A percentile compares a stretch with the other conserved stretches of the same genome.
These are phyloP conservation scores for Pollenia griseotomentosa DNA, from an alignment of 2,888 invertebrate genomes.

Conservation along the genomic window DNA sequence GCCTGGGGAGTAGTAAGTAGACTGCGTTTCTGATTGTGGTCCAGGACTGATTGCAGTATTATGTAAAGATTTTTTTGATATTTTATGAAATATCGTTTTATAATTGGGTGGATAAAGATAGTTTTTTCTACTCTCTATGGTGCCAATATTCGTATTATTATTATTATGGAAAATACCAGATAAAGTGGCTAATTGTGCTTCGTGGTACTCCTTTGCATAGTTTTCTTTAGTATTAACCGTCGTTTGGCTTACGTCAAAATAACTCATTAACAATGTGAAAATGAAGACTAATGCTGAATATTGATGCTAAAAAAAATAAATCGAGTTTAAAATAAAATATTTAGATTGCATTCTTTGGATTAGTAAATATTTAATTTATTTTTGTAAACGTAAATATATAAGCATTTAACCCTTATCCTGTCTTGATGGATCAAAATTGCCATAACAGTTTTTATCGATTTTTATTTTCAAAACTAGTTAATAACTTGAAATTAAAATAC, in stretches of 20 bases:
- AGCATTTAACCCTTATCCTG: too few relatives aligned
- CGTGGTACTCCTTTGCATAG: not conserved
- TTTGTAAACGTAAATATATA: too few relatives aligned
- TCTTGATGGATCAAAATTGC: too few relatives aligned
- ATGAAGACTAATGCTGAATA: not conserved
- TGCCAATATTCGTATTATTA: not conserved
- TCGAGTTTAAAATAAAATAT: not conserved
- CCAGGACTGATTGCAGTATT: not conserved
- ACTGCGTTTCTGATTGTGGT: not conserved
- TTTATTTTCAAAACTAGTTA: too few relatives aligned
- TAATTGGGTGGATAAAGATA: conserved; percentile 1
- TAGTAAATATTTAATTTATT: too few relatives aligned
- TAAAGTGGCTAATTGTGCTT: not conserved
- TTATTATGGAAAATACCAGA: not conserved
- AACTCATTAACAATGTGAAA: not conserved
- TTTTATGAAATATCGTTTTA: conserved; percentile 23
- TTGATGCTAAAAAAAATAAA: conserved; percentile 20
- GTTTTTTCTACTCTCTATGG: conserved; percentile 5
- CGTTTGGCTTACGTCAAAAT: conserved; percentile 7
- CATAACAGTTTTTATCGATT: too few relatives aligned
- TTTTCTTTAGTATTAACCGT: conserved; percentile 1
- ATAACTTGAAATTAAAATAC: too few relatives aligned
- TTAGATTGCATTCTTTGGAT: too few relatives aligned
- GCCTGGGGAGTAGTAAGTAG: not conserved
- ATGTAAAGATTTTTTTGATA: not conserved